A percentile compares a stretch with the other conserved stretches of the same genome.
Conservation (phyloP, 2,113 vertebrate genomes). For the Callorhinus ursinus region DNA sequence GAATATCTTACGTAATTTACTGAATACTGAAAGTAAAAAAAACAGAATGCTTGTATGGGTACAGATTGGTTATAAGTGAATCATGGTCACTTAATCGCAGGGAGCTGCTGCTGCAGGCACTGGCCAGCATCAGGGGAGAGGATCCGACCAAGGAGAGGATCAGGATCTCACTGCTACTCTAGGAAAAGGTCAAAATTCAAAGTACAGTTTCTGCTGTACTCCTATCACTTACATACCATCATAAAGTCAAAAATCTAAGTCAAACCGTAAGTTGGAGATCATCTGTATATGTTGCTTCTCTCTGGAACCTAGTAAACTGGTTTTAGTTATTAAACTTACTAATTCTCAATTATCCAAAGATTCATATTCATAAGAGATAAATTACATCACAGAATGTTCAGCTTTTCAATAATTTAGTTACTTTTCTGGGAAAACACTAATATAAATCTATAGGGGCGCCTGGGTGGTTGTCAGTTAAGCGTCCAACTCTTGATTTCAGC, state of each 20-base stretch:
- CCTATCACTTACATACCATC: background rate
- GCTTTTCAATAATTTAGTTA: background rate
- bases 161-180: background rate
- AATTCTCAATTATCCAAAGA: background rate
- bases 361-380: background rate
- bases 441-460: background rate
- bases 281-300: background rate
- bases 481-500: background rate
- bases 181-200: background rate
- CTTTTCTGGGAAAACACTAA: background rate
- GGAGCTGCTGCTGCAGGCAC: background rate
- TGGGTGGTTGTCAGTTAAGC: background rate
- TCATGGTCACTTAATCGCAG: background rate
- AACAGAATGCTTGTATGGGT: background rate
- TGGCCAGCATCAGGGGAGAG: background rate
- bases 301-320: background rate
- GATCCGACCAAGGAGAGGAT: background rate
- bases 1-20: background rate
- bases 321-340: background rate
- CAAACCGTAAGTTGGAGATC: background rate
- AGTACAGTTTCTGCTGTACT: background rate
- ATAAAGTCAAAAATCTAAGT: background rate
- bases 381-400: slow-evolving; percentile 26
- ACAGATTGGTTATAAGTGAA: background rate
- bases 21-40: background rate